Percentiles rank a stretch among this genome's conserved stretches.
Conservation (phyloP, 2,113 vertebrate genomes). For the Antennarius striatus region DNA sequence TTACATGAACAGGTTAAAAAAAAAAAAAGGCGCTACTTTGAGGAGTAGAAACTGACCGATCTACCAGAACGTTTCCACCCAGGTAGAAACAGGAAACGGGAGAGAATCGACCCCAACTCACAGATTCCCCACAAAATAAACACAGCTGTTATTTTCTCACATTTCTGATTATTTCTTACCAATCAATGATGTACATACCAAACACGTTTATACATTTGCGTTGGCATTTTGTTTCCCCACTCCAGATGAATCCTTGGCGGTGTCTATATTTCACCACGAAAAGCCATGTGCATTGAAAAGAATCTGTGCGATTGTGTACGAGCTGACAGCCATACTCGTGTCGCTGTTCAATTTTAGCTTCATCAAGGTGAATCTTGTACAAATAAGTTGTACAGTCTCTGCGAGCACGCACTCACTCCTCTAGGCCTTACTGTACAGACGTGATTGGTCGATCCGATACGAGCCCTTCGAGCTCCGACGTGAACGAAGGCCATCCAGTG, state of each 20-base stretch:
- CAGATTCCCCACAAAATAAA: constrained; percentile 67
- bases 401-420: constrained; percentile 64
- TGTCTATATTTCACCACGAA: constrained; percentile 54
- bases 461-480: constrained; percentile 30
- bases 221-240: constrained; percentile 34
- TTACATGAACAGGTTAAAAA: constrained; percentile 7
- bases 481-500: constrained; percentile 20
- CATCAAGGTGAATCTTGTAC: constrained; percentile 43
- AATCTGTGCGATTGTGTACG: constrained; percentile 48
- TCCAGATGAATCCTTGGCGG: constrained; percentile 26
- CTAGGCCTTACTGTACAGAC: constrained; percentile 76
- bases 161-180: constrained; percentile 62
- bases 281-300: constrained; percentile 69
- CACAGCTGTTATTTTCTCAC: constrained; percentile 70
- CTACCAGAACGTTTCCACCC: constrained; percentile 23
- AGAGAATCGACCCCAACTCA: constrained; percentile 34
- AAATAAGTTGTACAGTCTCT: constrained; percentile 63
- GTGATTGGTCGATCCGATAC: constrained; percentile 60
- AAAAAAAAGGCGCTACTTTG: not conserved
- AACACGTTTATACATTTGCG: constrained; percentile 56
- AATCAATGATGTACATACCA: constrained; percentile 62
- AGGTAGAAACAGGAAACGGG: not conserved
- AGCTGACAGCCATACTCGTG: constrained; percentile 62
- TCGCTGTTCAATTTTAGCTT: constrained; percentile 45
- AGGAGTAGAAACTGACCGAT: constrained; percentile 20